Base-by-base conservation (phyloP, 2,797 vertebrate genomes). In the Picus viridis region DNA sequence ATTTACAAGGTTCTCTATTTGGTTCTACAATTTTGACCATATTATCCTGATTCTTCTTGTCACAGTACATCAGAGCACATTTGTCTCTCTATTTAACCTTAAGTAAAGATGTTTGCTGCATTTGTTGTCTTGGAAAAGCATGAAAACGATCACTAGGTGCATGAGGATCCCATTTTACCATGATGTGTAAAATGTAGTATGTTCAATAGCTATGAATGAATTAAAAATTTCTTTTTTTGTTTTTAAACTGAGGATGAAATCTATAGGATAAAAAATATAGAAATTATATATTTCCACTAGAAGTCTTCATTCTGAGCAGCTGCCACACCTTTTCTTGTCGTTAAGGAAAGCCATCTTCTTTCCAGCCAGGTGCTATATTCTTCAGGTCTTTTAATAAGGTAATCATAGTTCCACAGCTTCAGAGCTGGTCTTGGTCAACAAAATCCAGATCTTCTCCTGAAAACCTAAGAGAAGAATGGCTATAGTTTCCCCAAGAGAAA, bases 1-100 rank as follows among this genome's bases (percentile, higher is more conserved):
- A 71, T 87, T 96, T 89, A 73, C 74, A 67, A 84, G 36, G 47
- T 73, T 87, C 88, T 83, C 27, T 84, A n/a, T 86, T 94, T 79
- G 43, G 43, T 71, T 29, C 58, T 63, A 29, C 16, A 67, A 53
- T 11, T 83, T 70, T 89, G 57, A 78, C 27, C n/a, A 16, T 34
- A 65, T 83, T 89, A 81, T 22, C 32, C 54, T 86, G 29, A 15
- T 84, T 90, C 65, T 75, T 41, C 36, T 90, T 86, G 22, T 62
- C 74, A 62, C 30, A 75, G 26, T 16, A 23, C 39, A 47, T 71
- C 58, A 87, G 32, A 83, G 29, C 7, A 77, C 7, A 18, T 71
- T 77, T 61, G 5, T 61, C 10, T 36, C 41, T 70, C 41, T 7
- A 2, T 62, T 86, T 80, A 80, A 81, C 3, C 59, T 87, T 75